Percentiles rank a stretch among this genome's conserved stretches.
Conservation (phyloP, 2,888 invertebrate species). For the Noctuana brunneofusca region DNA sequence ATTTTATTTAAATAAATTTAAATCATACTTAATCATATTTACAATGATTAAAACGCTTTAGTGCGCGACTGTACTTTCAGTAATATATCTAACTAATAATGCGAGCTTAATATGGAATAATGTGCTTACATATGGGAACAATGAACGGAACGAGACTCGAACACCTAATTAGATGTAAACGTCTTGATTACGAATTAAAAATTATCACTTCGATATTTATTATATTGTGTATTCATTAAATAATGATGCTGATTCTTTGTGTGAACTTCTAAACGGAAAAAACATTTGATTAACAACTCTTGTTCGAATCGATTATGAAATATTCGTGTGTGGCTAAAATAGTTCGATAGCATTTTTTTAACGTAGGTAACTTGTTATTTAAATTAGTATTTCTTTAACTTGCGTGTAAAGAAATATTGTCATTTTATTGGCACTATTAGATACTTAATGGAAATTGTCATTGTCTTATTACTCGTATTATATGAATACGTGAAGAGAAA, state of each 20-base stretch:
- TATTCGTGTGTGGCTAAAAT: too few species aligned
- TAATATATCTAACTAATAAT: slow-evolving; percentile 45
- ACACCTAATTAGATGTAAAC: slow-evolving; percentile 42
- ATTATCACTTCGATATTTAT: slow-evolving; percentile 30
- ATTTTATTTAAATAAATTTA: too few species aligned
- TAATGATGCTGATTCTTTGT: neutral
- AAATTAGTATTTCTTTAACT: too few species aligned
- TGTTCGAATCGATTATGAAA: neutral
- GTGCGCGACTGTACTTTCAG: slow-evolving; percentile 27
- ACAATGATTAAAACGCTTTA: neutral
- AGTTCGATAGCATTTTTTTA: too few species aligned
- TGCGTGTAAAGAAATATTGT: too few species aligned
- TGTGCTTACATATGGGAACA: slow-evolving; percentile 44
- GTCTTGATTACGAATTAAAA: slow-evolving; percentile 35
- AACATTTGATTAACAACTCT: neutral
- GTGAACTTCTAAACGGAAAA: neutral
- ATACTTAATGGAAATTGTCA: too few species aligned
- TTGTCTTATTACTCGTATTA: too few species aligned
- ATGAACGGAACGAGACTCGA: slow-evolving; percentile 37
- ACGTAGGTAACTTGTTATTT: too few species aligned
- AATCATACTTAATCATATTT: neutral
- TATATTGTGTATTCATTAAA: slow-evolving; percentile 11
- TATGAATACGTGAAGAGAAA: too few species aligned
- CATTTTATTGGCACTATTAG: too few species aligned
- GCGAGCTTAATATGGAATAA: slow-evolving; percentile 51